Evolutionary conservation across 2,113 vertebrate species (phyloP).

Genomic region (Terrapene triunguis): DNA sequence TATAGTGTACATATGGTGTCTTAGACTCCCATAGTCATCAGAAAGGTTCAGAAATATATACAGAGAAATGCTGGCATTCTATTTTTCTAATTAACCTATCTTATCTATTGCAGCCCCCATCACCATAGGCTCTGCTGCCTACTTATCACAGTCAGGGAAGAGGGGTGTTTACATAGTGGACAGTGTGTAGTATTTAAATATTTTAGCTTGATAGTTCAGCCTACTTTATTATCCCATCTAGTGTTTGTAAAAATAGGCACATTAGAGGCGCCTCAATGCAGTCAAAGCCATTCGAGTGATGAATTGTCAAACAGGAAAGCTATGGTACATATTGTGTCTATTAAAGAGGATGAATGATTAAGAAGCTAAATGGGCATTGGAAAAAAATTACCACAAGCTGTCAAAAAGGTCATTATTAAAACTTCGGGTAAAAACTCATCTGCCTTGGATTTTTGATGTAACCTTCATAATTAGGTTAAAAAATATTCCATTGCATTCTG

Average conservation of each 20-base stretch:
- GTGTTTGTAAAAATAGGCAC: neutral
- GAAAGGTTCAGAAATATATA: neutral
- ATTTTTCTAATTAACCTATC: accelerated
- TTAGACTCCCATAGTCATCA: neutral
- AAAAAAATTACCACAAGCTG: neutral
- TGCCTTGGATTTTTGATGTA: neutral
- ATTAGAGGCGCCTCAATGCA: neutral
- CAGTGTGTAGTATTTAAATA: neutral
- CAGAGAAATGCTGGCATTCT: neutral
- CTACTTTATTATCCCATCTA: neutral
- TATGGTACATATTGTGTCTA: neutral
- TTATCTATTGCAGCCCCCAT: neutral
- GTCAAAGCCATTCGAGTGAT: neutral
- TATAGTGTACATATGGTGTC: neutral
- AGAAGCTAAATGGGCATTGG: neutral
- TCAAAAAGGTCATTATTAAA: neutral
- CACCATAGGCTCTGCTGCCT: neutral
- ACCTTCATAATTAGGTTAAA: neutral
- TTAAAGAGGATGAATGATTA: neutral
- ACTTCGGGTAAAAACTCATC: neutral
- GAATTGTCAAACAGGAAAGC: neutral
- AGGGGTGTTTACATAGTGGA: neutral
- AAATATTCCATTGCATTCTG: neutral
- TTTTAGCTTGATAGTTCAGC: neutral
- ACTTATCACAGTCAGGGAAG: neutral